A percentile compares a stretch with the other conserved stretches of the same genome.
Conservation (phyloP, 2,888 invertebrate genomes). For the Ormyrus nitidulus region DNA sequence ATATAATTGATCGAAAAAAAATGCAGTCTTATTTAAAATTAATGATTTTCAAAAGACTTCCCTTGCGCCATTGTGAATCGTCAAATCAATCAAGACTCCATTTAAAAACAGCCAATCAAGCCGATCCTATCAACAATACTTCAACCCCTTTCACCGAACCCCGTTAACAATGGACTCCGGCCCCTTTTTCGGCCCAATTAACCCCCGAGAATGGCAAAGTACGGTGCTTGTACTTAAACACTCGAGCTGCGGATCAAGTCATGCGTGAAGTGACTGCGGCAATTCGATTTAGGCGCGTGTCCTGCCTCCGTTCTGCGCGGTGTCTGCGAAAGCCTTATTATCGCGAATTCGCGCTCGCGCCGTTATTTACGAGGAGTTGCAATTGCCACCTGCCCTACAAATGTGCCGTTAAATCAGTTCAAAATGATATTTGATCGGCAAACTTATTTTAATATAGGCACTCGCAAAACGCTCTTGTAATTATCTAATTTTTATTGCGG, state of each 20-base stretch:
- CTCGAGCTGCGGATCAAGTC: neutral
- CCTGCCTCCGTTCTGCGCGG: neutral
- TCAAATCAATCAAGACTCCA: too few species aligned
- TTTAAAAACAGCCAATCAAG: too few species aligned
- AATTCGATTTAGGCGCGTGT: slow-evolving; percentile 23
- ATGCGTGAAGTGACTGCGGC: slow-evolving; percentile 11
- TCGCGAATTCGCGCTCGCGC: slow-evolving; percentile 31
- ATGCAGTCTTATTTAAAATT: too few species aligned
- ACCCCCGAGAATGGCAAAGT: slow-evolving; percentile 22
- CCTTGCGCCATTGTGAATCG: too few species aligned
- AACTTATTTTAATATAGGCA: too few species aligned
- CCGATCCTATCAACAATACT: slow-evolving; percentile 25
- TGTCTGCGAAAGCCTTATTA: neutral
- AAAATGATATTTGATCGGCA: neutral
- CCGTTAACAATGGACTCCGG: neutral
- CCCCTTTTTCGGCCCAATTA: slow-evolving; percentile 21
- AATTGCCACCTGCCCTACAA: slow-evolving; percentile 20
- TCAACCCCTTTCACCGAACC: neutral
- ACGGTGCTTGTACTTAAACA: neutral
- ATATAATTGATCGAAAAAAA: too few species aligned
- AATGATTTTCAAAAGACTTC: too few species aligned
- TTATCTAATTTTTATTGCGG: too few species aligned
- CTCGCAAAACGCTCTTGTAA: too few species aligned
- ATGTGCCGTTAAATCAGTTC: neutral
- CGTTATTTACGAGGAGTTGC: slow-evolving; percentile 23